Evolutionary conservation across 2,888 invertebrate genomes (phyloP).

Genomic region (Aporophyla lueneburgensis): DNA sequence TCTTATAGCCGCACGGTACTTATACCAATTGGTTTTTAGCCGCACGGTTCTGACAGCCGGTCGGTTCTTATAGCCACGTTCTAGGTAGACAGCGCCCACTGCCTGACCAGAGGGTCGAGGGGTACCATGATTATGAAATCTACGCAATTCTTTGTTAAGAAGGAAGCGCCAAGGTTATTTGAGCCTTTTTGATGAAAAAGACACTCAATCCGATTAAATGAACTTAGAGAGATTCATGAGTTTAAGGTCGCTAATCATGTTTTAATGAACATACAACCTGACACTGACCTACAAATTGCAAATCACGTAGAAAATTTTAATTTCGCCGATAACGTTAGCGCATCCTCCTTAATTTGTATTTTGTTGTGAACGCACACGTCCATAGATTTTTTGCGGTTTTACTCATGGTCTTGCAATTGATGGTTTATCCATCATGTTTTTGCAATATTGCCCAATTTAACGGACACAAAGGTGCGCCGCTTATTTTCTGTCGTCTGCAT

Average conservation of each 20-base stretch:
- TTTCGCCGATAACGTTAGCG: too few relatives aligned
- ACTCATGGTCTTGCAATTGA: not conserved
- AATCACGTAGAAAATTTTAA: too few relatives aligned
- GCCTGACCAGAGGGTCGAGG: conserved; percentile 12
- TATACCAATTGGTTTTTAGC: conserved; percentile 28
- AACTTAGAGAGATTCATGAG: too few relatives aligned
- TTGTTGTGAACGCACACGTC: not conserved
- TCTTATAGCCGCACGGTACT: conserved; percentile 41
- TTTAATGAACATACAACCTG: too few relatives aligned
- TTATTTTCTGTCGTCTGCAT: not conserved
- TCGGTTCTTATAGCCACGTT: conserved; percentile 6
- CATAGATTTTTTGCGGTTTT: not conserved
- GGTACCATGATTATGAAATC: conserved; percentile 17
- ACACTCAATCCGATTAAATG: too few relatives aligned
- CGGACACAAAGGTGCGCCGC: not conserved
- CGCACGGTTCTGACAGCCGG: conserved; percentile 57
- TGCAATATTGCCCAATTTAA: not conserved
- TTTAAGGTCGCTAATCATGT: too few relatives aligned
- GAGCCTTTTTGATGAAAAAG: too few relatives aligned
- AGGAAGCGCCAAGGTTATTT: too few relatives aligned
- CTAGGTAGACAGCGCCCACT: conserved; percentile 59
- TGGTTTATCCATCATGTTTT: not conserved
- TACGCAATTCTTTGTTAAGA: not conserved
- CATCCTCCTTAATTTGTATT: not conserved
- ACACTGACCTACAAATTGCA: too few relatives aligned